Evolutionary conservation across 2,797 vertebrate species (phyloP).

Genomic region (Petrocephalus sullivani): DNA sequence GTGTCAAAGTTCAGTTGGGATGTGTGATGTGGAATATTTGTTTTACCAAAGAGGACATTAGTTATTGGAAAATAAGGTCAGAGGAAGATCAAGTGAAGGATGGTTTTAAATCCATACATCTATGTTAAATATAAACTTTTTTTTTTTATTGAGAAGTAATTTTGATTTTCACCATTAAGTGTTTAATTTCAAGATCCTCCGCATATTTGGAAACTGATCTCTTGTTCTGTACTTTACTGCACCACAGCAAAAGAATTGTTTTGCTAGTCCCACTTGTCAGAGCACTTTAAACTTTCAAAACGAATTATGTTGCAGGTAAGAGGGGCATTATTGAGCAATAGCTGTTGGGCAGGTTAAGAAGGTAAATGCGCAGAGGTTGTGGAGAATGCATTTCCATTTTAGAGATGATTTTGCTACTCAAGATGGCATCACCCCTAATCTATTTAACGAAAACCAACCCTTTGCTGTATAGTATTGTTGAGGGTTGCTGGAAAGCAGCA

Average conservation of each 20-base stretch:
- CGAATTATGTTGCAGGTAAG: background rate
- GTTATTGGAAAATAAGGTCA: background rate
- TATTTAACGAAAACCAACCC: background rate
- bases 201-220: background rate
- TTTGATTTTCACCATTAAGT: background rate
- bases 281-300: background rate
- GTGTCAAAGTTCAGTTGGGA: background rate
- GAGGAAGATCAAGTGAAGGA: background rate
- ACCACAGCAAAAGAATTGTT: background rate
- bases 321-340: background rate
- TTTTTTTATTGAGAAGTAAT: background rate
- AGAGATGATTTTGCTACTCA: background rate
- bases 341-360: background rate
- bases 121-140: background rate
- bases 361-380: background rate
- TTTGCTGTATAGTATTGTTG: background rate
- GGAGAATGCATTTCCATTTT: background rate
- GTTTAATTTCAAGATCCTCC: background rate
- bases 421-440: background rate
- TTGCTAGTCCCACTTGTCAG: background rate
- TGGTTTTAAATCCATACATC: background rate
- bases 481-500: background rate
- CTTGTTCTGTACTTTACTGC: background rate
- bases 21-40: background rate
- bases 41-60: background rate